A percentile compares a stretch with the other conserved stretches of the same genome.
phyloP scores from a whole-genome alignment of 2,797 vertebrate species.

The Psittacula echo region DNA sequence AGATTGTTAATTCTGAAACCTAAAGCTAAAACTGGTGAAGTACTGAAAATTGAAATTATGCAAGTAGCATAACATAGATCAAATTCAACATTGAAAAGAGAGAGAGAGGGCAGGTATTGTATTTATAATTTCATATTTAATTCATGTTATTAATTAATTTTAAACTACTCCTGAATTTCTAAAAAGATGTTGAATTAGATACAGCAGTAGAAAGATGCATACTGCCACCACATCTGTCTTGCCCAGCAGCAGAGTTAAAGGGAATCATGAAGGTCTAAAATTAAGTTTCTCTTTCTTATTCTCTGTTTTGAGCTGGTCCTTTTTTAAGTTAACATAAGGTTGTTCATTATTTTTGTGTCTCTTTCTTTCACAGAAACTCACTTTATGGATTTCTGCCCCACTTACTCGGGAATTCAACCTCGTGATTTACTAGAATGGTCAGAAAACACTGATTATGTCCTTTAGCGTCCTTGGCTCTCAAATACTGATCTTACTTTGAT shows the following conservation, averaged over 20 bases:
- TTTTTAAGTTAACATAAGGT: neutral
- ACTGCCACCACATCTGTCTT: neutral
- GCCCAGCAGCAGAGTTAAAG: neutral
- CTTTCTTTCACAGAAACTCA: conserved; percentile 53
- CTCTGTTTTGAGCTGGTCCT: neutral
- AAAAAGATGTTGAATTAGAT: neutral
- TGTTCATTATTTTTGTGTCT: neutral
- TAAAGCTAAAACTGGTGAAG: neutral
- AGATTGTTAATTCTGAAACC: neutral
- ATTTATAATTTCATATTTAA: conserved; percentile 13
- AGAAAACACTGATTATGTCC: neutral
- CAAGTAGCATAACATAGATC: neutral
- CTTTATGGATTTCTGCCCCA: conserved; percentile 43
- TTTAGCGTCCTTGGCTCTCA: neutral
- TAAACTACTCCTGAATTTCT: neutral
- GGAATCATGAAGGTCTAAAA: neutral
- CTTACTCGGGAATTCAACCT: conserved; percentile 54
- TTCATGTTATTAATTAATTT: neutral
- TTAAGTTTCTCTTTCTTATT: neutral
- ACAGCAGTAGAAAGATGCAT: neutral
- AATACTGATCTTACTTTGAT: neutral
- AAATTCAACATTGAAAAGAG: neutral
- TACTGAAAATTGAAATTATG: neutral
- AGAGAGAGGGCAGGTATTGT: neutral
- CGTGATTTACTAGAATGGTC: conserved; percentile 3